These are phyloP conservation scores for Pygoscelis antarcticus DNA, from an alignment of 2,113 vertebrate species.

Conservation along the genomic window DNA sequence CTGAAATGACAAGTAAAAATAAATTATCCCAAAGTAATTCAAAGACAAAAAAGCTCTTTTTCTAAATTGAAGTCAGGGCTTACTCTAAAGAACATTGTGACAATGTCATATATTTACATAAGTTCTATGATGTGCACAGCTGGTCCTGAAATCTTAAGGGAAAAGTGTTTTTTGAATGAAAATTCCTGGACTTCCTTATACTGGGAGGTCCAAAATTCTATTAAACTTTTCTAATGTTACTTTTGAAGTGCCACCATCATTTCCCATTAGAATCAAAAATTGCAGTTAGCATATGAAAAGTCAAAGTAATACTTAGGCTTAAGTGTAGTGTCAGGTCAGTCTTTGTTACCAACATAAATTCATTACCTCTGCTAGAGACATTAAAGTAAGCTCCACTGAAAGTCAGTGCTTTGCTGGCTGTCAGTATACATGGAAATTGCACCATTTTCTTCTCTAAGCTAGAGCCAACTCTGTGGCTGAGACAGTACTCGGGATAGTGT, in stretches of 20 bases:
- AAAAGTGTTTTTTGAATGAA: not conserved
- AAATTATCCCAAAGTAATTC: conserved; percentile 1
- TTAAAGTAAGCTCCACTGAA: not conserved
- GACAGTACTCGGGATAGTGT: not conserved
- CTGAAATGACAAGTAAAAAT: not conserved
- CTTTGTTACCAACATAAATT: not conserved
- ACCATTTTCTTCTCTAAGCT: not conserved
- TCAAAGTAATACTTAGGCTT: not conserved
- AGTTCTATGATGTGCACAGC: not conserved
- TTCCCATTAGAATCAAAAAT: conserved; percentile 9
- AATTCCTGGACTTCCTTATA: not conserved
- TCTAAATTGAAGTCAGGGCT: not conserved
- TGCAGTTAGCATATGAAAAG: not conserved
- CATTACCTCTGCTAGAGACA: not conserved
- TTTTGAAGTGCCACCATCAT: not conserved
- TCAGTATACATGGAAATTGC: not conserved
- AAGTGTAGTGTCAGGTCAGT: not conserved
- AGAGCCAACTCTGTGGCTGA: not conserved
- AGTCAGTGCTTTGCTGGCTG: not conserved
- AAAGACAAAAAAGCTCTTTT: not conserved
- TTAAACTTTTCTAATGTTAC: not conserved
- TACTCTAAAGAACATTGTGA: not conserved
- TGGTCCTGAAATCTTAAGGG: not conserved
- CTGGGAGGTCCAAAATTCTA: not conserved
- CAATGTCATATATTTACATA: not conserved